These are phyloP conservation scores for Psophia crepitans DNA, from an alignment of 2,113 vertebrate species.

Conservation along the genomic window DNA sequence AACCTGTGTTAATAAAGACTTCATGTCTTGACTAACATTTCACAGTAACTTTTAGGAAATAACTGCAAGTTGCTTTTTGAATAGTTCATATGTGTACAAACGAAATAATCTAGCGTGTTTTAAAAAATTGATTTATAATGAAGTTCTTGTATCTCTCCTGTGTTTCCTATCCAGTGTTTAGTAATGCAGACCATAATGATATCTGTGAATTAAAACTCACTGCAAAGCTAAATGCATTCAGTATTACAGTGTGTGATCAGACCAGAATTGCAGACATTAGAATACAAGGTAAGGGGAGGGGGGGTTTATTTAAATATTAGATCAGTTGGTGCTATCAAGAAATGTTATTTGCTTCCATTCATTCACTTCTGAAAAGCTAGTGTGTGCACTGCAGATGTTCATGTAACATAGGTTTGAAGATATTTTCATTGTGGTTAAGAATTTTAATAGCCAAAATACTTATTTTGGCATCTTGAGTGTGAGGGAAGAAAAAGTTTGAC, in stretches of 20 bases:
- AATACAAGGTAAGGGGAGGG: constrained; percentile 80
- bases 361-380: neutral
- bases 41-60: neutral
- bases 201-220: constrained; percentile 83
- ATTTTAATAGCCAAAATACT: neutral
- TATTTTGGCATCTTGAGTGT: neutral
- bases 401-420: neutral
- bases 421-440: neutral
- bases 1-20: neutral
- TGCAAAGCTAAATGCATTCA: constrained; percentile 85
- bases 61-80: neutral
- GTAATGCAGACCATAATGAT: constrained; percentile 47
- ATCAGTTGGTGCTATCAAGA: neutral
- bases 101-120: neutral
- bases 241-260: constrained; percentile 85
- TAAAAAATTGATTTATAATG: neutral
- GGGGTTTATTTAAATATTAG: neutral
- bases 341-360: neutral
- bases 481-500: neutral
- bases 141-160: neutral
- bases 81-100: neutral
- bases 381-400: neutral
- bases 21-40: neutral
- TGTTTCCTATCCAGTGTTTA: constrained; percentile 59
- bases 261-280: constrained; percentile 87